Base-by-base conservation (phyloP, 2,888 invertebrate species). In the Polymixis lichenea region DNA sequence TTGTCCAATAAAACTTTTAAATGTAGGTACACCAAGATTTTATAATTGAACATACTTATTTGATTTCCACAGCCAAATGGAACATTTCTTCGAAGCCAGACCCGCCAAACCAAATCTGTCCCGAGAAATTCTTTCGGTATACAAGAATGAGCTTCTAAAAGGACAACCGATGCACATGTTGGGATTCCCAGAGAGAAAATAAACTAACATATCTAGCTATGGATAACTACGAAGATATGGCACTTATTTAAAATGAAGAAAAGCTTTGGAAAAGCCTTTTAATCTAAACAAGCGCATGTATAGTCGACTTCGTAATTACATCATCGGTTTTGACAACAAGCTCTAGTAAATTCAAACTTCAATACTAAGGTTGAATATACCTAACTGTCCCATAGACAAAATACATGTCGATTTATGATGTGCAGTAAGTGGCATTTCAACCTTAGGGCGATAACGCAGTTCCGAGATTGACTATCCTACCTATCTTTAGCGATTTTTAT, bases 141-240 rank as follows among this genome's bases (percentile, higher is more conserved):
- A 96, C 93, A 97, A 97, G 85, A 96, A 96, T 85, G 96, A 97
- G 82, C 93, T 95, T 32, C 92, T 95, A 9, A 96, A 95, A 89
- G 95, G 94, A 68, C 93, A 95, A 65, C 90, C 94, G 38, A 89
- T 94, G 83, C 95, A 94, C 91, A 94, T 95, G 86, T 91, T 94
- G 78, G 83, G 91, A 22, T 93, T 92, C 89, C 85, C 90, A 32
- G 95, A 95, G 78, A 91, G 92, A 85, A 95, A 95, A 89, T 95
- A 94, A 93, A 84, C 62, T 67, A 58, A 76, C 58, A 38, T 58
- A 51, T n/a, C 22, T 49, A 32, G 25, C 28, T 72, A 69, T 55
- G 25, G 73, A 80, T 78, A 78, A 77, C 60, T 82, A 77, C 88
- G 81, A 87, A 80, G 85, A 78, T 85, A 83, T 58, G 77, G 71